Base-by-base conservation (phyloP, 2,888 invertebrate genomes). In the Andrena fulva region DNA sequence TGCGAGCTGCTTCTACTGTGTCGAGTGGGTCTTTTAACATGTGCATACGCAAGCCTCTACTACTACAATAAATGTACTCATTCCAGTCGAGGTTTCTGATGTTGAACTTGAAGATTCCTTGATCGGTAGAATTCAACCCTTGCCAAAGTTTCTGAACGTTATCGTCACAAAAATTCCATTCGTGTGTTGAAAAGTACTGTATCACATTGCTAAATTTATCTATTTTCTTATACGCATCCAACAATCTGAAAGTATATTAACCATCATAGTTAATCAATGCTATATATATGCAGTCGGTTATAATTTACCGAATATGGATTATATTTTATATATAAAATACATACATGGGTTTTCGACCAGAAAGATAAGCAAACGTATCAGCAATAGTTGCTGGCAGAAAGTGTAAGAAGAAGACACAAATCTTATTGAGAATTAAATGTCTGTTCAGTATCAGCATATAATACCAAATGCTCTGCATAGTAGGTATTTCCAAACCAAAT, bases 11-110 rank as follows among this genome's bases (percentile, higher is more conserved):
- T 0, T 96, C 96, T 73, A 97, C 87, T 0, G 96, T 96, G 0
- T 96, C 95, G 12, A 96, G 91, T 62, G 97, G 96, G 91, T 98
- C 98, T 87, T 98, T 97, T 24, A 97, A 89, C 2, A 98, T 92
- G 91, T 96, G 98, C 0, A 96, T 95, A 80, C 98, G 95, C 33
- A 97, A 94, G 2, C 98, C 98, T 93, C 95, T 94, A 0, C 96
- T 93, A 87, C 97, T 96, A 77, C 94, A 94, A 76, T 95, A 94
- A 87, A 96, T 95, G 88, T 96, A 98, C 0, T 95, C 94, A 0
- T 96, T 95, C 98, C 98, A 98, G 67, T 96, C 95, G 85, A 98
- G 94, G 42, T 95, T 95, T 0, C 94, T 94, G 74, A 97, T 94
- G 91, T 96, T 96, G 91, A 98, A 97, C n/a, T 96, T 95, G 90